Conservation (phyloP, 1,140 invertebrate species). For the Latrodectus geometricus region DNA sequence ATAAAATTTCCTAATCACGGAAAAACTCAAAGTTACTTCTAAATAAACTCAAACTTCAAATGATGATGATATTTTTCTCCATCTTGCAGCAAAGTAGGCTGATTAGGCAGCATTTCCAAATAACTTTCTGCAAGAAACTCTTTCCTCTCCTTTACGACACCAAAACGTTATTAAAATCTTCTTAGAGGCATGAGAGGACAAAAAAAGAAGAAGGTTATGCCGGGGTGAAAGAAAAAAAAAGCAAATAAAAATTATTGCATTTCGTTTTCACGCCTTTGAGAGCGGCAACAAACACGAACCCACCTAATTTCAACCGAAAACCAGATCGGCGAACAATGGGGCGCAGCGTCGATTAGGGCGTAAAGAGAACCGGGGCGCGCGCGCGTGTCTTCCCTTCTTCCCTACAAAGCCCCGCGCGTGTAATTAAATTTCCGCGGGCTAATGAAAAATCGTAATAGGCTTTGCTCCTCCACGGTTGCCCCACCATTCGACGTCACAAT, state of each 20-base stretch:
- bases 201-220: too few relatives aligned
- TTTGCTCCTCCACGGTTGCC: not conserved
- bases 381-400: not conserved
- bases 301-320: slow-evolving; percentile 35
- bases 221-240: not conserved
- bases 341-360: slow-evolving; percentile 31
- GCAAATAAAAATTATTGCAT: not conserved
- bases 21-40: too few relatives aligned
- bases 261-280: slow-evolving; percentile 1
- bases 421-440: slow-evolving; percentile 59
- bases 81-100: not conserved
- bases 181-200: not conserved
- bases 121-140: too few relatives aligned
- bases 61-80: too few relatives aligned
- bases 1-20: too few relatives aligned
- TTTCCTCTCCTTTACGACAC: not conserved
- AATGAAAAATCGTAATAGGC: slow-evolving; percentile 60
- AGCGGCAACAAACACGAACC: not conserved
- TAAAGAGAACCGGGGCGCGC: not conserved
- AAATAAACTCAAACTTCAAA: too few relatives aligned
- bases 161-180: not conserved
- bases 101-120: not conserved
- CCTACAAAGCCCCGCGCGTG: slow-evolving; percentile 4
- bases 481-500: too few relatives aligned
- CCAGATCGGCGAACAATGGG: slow-evolving; percentile 4